phyloP scores from a whole-genome alignment of 2,113 vertebrate genomes.

The Mormoops blainvillei region DNA sequence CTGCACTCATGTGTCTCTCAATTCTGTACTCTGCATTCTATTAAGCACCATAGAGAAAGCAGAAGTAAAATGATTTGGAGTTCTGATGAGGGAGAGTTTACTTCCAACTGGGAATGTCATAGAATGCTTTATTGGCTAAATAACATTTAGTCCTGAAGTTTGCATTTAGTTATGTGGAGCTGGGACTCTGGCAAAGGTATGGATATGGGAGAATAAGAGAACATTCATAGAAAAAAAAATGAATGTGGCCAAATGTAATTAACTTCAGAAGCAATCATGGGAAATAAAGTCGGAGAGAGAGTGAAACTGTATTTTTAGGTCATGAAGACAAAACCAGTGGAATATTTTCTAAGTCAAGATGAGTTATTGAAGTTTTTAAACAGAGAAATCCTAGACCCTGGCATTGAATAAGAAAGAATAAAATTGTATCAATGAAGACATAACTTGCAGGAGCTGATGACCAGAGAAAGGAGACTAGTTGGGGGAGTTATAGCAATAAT shows the following conservation, averaged over 20 bases:
- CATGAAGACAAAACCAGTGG: constrained; percentile 9
- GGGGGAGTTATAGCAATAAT: not conserved
- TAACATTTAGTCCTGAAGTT: not conserved
- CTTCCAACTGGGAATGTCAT: not conserved
- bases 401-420: not conserved
- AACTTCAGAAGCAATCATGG: not conserved
- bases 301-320: not conserved
- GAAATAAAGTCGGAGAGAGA: not conserved
- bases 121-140: not conserved
- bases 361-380: not conserved
- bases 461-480: not conserved
- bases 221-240: not conserved
- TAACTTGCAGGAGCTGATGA: not conserved
- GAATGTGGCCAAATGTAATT: not conserved
- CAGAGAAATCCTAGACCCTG: not conserved
- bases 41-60: not conserved
- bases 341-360: not conserved
- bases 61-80: not conserved
- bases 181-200: not conserved
- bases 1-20: not conserved
- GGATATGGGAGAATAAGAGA: not conserved
- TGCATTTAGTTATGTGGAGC: not conserved
- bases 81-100: not conserved
- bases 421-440: not conserved
- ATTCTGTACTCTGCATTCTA: not conserved